These are phyloP conservation scores for Cololabis saira DNA, from an alignment of 2,113 vertebrate genomes.

Conservation along the genomic window DNA sequence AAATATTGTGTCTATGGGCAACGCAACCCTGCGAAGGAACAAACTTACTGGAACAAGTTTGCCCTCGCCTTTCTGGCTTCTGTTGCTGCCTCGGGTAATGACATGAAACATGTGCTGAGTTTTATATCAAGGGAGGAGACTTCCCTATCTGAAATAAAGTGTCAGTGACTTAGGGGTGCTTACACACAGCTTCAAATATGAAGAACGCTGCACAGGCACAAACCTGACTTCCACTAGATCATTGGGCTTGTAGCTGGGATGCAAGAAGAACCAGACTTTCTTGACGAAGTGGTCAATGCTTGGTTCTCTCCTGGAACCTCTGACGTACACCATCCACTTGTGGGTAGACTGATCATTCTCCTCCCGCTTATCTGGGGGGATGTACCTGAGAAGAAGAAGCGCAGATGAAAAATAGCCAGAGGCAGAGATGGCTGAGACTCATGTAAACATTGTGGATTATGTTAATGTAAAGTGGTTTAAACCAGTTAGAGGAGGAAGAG, in stretches of 20 bases:
- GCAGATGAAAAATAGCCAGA: slow-evolving; percentile 5
- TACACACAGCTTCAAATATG: not conserved
- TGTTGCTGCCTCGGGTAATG: slow-evolving; percentile 23
- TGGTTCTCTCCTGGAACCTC: slow-evolving; percentile 94
- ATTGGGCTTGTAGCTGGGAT: slow-evolving; percentile 98
- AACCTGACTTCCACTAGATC: slow-evolving; percentile 99
- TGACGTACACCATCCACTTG: slow-evolving; percentile 99
- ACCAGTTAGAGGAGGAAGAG: too few relatives aligned
- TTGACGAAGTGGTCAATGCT: slow-evolving; percentile 98
- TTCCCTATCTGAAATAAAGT: not conserved
- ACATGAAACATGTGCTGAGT: slow-evolving; percentile 8
- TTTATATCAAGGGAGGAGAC: slow-evolving; percentile 5
- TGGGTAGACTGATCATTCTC: slow-evolving; percentile 99
- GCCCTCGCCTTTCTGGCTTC: slow-evolving; percentile 8
- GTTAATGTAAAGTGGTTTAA: not conserved
- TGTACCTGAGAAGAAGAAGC: slow-evolving; percentile 85
- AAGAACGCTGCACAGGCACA: slow-evolving; percentile 44
- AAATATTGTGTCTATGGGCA: slow-evolving; percentile 30
- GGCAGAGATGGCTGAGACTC: not conserved
- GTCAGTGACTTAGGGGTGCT: not conserved
- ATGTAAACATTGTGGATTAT: not conserved
- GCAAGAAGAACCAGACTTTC: slow-evolving; percentile 99
- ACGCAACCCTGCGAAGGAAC: not conserved
- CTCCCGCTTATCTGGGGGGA: slow-evolving; percentile 96
- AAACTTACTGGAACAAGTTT: slow-evolving; percentile 26